These are phyloP conservation scores for Phoxinus dragarum DNA, from an alignment of 2,797 vertebrate genomes.

Conservation along the genomic window DNA sequence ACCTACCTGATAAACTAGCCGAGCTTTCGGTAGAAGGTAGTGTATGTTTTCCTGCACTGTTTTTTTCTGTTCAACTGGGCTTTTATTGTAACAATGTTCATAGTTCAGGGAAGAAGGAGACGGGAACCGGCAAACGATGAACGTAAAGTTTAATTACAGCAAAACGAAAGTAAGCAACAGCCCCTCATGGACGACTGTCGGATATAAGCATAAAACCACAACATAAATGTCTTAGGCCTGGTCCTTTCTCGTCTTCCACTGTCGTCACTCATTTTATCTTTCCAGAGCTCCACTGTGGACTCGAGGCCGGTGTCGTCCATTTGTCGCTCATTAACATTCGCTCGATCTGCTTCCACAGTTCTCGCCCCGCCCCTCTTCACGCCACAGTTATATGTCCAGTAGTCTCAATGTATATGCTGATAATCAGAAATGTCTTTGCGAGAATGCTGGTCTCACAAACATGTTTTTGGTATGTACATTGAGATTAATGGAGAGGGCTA, in stretches of 20 bases:
- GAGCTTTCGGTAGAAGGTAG: constrained; percentile 82
- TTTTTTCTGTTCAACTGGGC: background rate
- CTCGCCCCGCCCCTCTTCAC: background rate
- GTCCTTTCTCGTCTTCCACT: background rate
- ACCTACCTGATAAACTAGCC: constrained; percentile 82
- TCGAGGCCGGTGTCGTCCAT: background rate
- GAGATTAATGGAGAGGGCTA: background rate
- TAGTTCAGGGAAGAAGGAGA: background rate
- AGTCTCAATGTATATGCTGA: background rate
- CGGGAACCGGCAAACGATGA: background rate
- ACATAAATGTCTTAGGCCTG: background rate
- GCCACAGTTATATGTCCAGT: background rate
- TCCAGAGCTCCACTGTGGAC: background rate
- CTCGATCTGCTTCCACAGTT: background rate
- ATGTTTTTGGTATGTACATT: background rate
- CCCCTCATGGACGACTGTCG: background rate
- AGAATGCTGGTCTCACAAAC: background rate
- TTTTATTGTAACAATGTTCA: background rate
- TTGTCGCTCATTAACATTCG: background rate
- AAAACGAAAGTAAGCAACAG: background rate
- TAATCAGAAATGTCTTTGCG: background rate
- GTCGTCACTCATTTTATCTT: background rate
- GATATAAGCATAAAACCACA: background rate
- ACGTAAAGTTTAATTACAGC: background rate
- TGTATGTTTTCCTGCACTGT: background rate